Evolutionary conservation across 2,888 invertebrate genomes (phyloP).

Genomic region (Catotricha subobsoleta): DNA sequence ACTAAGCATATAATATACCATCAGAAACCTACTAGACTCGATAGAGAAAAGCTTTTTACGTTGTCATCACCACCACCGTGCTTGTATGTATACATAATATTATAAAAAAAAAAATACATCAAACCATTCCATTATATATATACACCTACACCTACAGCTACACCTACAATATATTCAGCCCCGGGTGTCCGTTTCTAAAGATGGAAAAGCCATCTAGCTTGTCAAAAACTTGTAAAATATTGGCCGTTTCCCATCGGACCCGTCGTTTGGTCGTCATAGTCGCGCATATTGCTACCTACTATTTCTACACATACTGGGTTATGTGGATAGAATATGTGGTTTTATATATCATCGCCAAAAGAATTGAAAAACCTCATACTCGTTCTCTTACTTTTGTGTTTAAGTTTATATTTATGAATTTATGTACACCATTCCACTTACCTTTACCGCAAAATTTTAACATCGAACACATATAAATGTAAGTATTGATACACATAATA

Average conservation of each 20-base stretch:
- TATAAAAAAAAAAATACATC: too few relatives aligned
- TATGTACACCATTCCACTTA: not conserved
- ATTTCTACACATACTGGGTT: not conserved
- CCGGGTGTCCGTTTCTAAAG: conserved; percentile 17
- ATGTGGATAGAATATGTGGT: not conserved
- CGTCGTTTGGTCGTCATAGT: conserved; percentile 4
- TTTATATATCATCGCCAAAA: conserved; percentile 1
- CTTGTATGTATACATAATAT: too few relatives aligned
- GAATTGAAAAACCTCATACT: not conserved
- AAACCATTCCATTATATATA: too few relatives aligned
- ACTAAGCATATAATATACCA: too few relatives aligned
- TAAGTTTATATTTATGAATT: conserved; percentile 3
- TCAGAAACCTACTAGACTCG: too few relatives aligned
- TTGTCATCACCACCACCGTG: too few relatives aligned
- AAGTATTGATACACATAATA: too few relatives aligned
- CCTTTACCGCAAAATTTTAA: too few relatives aligned
- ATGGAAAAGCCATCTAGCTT: conserved; percentile 42
- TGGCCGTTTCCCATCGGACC: conserved; percentile 25
- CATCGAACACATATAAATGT: too few relatives aligned
- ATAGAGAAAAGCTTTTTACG: too few relatives aligned
- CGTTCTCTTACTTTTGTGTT: not conserved
- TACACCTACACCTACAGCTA: too few relatives aligned
- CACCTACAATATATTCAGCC: conserved; percentile 1
- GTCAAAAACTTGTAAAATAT: conserved; percentile 54
- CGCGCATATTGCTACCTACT: not conserved